Conservation (phyloP, 2,888 invertebrate genomes). For the Cheilosia vulpina region DNA sequence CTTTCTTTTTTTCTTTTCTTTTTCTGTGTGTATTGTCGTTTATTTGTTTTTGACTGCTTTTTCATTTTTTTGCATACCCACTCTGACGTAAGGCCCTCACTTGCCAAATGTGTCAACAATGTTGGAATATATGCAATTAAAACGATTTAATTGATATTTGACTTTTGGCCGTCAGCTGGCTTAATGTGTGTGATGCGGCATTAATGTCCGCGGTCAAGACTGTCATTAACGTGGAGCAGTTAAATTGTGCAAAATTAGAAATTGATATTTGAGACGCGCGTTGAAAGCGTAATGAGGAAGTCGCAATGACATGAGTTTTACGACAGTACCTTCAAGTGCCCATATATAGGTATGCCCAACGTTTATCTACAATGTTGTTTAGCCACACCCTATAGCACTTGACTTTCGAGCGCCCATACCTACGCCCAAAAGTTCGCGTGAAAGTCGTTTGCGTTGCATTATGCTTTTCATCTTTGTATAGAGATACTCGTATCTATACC, state of each 20-base stretch:
- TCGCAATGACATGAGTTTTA: background rate
- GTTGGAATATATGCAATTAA: conserved; percentile 24
- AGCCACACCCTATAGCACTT: conserved; percentile 20
- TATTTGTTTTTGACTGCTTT: background rate
- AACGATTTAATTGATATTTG: conserved; percentile 29
- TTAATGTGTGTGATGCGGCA: conserved; percentile 3
- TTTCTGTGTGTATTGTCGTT: background rate
- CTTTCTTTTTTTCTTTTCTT: conserved; percentile 32
- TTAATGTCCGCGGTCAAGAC: background rate
- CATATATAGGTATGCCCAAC: background rate
- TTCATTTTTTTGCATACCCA: background rate
- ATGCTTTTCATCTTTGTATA: background rate
- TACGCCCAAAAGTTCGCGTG: background rate
- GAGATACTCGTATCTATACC: background rate
- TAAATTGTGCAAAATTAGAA: conserved; percentile 33
- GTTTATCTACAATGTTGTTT: conserved; percentile 3
- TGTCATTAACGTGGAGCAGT: background rate
- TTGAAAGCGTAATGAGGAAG: conserved; percentile 22
- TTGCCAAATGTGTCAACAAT: conserved; percentile 40
- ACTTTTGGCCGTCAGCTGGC: conserved; percentile 17
- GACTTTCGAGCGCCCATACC: conserved; percentile 12
- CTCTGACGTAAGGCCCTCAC: conserved; percentile 9
- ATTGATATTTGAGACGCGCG: conserved; percentile 19
- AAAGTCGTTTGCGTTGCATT: conserved; percentile 4
- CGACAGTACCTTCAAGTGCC: background rate